Evolutionary conservation across 37 sponge, comb jelly and placozoan genomes (phyloP).

Genomic region (Petrosia ficiformis): DNA sequence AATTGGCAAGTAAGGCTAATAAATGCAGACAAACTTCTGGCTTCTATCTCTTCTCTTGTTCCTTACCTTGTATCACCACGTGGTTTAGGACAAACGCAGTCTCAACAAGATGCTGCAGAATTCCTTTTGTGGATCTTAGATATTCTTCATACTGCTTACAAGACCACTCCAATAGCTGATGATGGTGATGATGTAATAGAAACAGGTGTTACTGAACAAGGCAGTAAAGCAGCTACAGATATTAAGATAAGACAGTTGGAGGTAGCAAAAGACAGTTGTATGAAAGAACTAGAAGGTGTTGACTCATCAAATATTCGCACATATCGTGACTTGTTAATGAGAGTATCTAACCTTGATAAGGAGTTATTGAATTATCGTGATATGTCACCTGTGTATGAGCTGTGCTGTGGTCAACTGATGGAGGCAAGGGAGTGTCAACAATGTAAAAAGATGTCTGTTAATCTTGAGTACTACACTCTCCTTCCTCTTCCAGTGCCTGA

Average conservation of each 20-base stretch:
- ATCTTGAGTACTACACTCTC: slow-evolving; percentile 51
- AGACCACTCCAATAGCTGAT: background rate
- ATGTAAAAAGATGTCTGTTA: slow-evolving; percentile 49
- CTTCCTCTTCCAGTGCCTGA: slow-evolving; percentile 48
- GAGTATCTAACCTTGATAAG: slow-evolving; percentile 49
- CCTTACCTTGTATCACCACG: slow-evolving; percentile 29
- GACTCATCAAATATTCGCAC: slow-evolving; percentile 4
- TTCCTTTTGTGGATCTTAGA: slow-evolving; percentile 62
- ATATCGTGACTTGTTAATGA: slow-evolving; percentile 12
- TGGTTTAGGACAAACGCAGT: too few species aligned
- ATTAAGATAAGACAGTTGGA: background rate
- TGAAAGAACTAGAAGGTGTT: background rate
- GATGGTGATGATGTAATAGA: background rate
- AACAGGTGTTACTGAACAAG: background rate
- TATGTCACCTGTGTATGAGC: slow-evolving; percentile 37
- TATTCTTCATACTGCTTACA: slow-evolving; percentile 14
- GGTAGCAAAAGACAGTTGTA: background rate
- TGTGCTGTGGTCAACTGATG: slow-evolving; percentile 52
- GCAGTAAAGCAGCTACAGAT: background rate
- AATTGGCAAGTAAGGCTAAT: background rate
- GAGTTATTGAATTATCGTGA: slow-evolving; percentile 7
- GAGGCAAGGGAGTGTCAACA: slow-evolving; percentile 65
- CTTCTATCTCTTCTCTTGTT: slow-evolving; percentile 14
- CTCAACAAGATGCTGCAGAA: slow-evolving; percentile 68
- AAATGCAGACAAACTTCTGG: slow-evolving; percentile 7